Conservation (phyloP, 2,113 vertebrate species). For the Progne subis region DNA sequence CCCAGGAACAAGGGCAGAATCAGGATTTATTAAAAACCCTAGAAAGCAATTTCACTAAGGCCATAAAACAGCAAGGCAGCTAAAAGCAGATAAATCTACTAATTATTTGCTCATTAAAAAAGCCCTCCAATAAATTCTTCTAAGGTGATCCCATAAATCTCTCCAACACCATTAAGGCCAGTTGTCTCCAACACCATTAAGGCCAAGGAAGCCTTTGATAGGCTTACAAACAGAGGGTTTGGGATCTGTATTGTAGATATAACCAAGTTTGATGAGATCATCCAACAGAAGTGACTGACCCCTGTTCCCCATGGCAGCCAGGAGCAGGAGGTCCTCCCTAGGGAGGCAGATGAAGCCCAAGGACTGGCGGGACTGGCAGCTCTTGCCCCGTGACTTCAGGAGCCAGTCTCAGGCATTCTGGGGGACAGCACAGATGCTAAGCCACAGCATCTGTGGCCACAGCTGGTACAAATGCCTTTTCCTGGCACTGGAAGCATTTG, state of each 20-base stretch:
- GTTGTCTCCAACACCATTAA: conserved; percentile 23
- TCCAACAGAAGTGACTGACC: background rate
- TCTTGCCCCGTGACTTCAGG: background rate
- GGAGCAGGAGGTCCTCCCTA: background rate
- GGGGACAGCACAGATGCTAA: background rate
- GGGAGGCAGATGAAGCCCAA: background rate
- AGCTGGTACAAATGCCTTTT: background rate
- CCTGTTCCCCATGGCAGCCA: background rate
- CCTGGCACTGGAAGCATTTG: background rate
- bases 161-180: background rate
- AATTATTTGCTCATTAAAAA: conserved; percentile 54
- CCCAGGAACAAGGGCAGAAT: background rate
- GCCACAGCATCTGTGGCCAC: background rate
- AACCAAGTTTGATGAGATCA: background rate
- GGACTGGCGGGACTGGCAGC: background rate
- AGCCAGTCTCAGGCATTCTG: background rate
- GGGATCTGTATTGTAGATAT: background rate
- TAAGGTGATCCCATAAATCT: conserved; percentile 54
- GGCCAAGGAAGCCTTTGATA: conserved; percentile 24
- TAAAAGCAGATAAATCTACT: conserved; percentile 37
- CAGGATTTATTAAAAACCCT: background rate
- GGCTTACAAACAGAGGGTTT: background rate
- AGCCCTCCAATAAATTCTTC: conserved; percentile 42
- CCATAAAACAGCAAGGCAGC: background rate
- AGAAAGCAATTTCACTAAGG: background rate